Evolutionary conservation across 2,113 vertebrate species (phyloP).

Genomic region (Malurus cyaneus): DNA sequence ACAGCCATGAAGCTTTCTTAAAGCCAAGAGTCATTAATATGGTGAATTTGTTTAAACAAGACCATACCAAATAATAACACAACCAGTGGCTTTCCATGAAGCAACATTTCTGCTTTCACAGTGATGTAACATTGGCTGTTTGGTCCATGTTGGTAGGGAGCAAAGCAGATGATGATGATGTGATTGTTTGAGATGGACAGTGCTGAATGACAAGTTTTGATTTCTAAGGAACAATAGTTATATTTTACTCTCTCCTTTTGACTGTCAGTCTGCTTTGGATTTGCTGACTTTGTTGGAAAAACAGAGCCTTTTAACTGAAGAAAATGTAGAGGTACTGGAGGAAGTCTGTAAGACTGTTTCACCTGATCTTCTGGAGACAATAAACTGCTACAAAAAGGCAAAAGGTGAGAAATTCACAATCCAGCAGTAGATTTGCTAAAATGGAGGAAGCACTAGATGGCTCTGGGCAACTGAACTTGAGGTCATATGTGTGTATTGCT

Average conservation of each 20-base stretch:
- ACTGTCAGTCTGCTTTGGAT: slow-evolving; percentile 65
- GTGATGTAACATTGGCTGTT: not conserved
- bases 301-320: slow-evolving; percentile 36
- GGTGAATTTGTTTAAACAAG: not conserved
- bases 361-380: slow-evolving; percentile 36
- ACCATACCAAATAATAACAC: not conserved
- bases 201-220: not conserved
- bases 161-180: not conserved
- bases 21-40: not conserved
- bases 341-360: not conserved
- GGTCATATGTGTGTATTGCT: not conserved
- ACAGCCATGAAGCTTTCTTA: not conserved
- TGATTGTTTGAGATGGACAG: not conserved
- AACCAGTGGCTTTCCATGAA: not conserved
- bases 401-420: slow-evolving; percentile 55
- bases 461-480: not conserved
- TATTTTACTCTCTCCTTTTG: not conserved
- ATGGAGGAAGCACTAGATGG: not conserved
- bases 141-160: not conserved
- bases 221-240: not conserved
- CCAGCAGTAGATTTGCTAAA: not conserved
- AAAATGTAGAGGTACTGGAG: slow-evolving; percentile 59
- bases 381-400: slow-evolving; percentile 53
- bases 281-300: slow-evolving; percentile 69
- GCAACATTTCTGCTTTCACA: not conserved